Evolutionary conservation across 2,113 vertebrate species (phyloP).

Genomic region (Lepus americanus): DNA sequence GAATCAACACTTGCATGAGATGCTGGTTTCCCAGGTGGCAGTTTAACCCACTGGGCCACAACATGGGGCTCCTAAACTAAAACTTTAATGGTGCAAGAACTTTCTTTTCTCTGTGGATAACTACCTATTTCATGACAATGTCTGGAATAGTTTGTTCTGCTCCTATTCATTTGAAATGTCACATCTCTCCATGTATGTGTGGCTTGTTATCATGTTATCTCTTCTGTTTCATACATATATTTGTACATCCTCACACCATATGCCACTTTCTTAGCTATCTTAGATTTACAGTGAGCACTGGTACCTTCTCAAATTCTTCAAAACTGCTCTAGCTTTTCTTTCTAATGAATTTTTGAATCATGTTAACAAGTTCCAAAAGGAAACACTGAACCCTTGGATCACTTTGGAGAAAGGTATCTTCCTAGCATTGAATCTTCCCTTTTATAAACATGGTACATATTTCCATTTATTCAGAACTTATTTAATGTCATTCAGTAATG

Average conservation of each 20-base stretch:
- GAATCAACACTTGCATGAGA: no score
- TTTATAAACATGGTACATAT: conserved; percentile 6
- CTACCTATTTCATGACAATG: background rate
- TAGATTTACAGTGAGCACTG: conserved; percentile 4
- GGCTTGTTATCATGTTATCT: background rate
- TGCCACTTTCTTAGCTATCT: conserved; percentile 13
- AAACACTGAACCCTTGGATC: background rate
- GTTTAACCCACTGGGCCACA: no score
- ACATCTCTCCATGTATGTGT: background rate
- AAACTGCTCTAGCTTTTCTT: background rate
- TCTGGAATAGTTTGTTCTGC: background rate
- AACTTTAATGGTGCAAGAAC: background rate
- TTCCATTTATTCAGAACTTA: conserved; percentile 23
- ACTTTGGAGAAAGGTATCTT: conserved; percentile 15
- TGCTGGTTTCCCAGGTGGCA: no score
- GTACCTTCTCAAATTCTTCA: background rate
- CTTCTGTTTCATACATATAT: background rate
- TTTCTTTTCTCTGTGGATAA: background rate
- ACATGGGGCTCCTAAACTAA: no score
- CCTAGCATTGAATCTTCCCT: background rate
- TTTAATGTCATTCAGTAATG: conserved; percentile 8
- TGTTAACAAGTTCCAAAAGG: background rate
- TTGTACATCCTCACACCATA: background rate
- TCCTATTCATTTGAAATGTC: background rate
- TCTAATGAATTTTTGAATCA: conserved; percentile 13